phyloP scores from a whole-genome alignment of 2,797 vertebrate genomes.

The Lithobates sylvaticus region DNA sequence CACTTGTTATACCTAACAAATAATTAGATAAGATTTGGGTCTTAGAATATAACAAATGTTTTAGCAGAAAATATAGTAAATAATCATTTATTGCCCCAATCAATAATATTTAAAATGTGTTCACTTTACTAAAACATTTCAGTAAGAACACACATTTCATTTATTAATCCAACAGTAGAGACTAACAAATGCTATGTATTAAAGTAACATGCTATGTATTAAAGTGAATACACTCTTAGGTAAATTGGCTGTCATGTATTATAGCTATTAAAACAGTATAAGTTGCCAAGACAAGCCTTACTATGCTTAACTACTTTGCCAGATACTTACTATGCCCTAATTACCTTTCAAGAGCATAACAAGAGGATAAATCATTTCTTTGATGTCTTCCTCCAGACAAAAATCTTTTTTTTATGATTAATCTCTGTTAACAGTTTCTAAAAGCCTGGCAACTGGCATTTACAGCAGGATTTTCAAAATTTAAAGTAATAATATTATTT shows the following conservation, averaged over 20 bases:
- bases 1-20: too few relatives aligned
- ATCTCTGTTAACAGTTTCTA: slow-evolving; percentile 18
- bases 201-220: neutral
- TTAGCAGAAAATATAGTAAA: too few relatives aligned
- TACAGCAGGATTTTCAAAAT: neutral
- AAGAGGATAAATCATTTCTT: slow-evolving; percentile 18
- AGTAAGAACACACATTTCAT: too few relatives aligned
- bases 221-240: neutral
- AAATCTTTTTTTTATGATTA: neutral
- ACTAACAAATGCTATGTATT: neutral
- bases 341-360: slow-evolving; percentile 20
- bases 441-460: slow-evolving; percentile 18
- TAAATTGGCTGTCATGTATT: neutral
- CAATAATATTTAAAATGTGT: too few relatives aligned
- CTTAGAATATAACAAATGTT: too few relatives aligned
- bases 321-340: slow-evolving; percentile 13
- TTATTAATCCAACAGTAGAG: neutral
- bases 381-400: slow-evolving; percentile 28
- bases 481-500: neutral
- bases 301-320: slow-evolving; percentile 16
- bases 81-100: too few relatives aligned
- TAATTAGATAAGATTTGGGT: too few relatives aligned
- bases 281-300: slow-evolving; percentile 32
- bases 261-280: neutral
- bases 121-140: too few relatives aligned